Evolutionary conservation across 2,113 vertebrate species (phyloP), one percentile per base, ranked within the genome.

Genomic region (Hucho hucho): DNA sequence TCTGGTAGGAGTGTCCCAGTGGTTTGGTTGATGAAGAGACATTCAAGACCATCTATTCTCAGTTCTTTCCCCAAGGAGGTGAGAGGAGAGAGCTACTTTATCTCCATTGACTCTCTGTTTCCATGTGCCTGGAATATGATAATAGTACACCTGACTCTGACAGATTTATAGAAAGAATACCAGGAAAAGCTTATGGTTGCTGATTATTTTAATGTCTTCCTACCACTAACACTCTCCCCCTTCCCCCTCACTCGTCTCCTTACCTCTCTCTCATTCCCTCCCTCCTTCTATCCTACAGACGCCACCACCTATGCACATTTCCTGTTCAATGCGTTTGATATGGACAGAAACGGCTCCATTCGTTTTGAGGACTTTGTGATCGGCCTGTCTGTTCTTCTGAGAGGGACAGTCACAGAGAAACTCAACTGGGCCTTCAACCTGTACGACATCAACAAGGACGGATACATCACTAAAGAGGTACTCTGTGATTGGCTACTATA

Each of bases 31-130:
- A 99, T 26, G 96, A 99, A 85, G 96, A 98, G 61, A 99, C 97
- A 16, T 99, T 99, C 92, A 98, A 96, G 73, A 90, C 95, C 82
- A 99, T 99, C 88, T 99, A 99, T 86, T 94, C 96, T 20, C 96
- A 96, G 89, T 99, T 99, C 92, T 99, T 99, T 89, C 97, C 97
- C n/a, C 97, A 97, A 91, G 97, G 97, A 92, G 97, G 97, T 99
- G 87, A 95, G 95, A 74, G 37, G 37, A 43, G 37, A 43, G 37
- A 12, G 37, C 37, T 43, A 43, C 37, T 43, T 43, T 43, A 43
- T 43, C 37, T 11, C 37, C 16, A 4, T 20, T 24, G 49, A 53
- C 12, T 14, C 32, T 49, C 4, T 16, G 58, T 61, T 13, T 53
- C 12, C 16, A 18, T 53, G 37, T 53, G 49, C 49, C 12, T 16